Evolutionary conservation across 2,113 vertebrate species (phyloP).

Genomic region (Plecturocebus donacophilus): DNA sequence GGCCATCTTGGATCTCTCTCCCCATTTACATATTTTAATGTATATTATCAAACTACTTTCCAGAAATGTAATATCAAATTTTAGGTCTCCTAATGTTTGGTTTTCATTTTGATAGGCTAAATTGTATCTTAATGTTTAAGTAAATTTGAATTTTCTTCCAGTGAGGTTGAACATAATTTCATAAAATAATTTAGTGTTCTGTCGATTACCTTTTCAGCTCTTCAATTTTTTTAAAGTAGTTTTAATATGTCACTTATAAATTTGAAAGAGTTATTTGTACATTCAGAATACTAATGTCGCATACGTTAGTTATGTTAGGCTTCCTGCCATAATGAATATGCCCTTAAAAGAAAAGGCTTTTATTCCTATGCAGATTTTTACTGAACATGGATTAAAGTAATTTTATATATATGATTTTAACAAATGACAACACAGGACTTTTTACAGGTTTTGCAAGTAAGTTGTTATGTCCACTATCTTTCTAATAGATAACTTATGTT

Average conservation of each 20-base stretch:
- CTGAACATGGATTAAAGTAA: not conserved
- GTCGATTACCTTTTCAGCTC: not conserved
- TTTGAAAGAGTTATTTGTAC: not conserved
- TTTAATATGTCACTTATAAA: not conserved
- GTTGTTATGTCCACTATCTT: not conserved
- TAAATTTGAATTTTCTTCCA: not conserved
- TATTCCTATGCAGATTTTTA: not conserved
- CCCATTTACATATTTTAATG: not conserved
- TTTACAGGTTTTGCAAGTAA: not conserved
- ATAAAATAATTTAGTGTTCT: conserved; percentile 9
- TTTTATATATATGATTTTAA: conserved; percentile 11
- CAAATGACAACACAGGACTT: not conserved
- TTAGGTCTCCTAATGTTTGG: not conserved
- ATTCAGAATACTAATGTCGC: not conserved
- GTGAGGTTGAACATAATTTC: not conserved
- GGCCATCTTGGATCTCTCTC: too few species aligned
- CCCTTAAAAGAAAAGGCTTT: not conserved
- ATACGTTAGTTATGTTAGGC: not conserved
- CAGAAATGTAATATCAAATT: not conserved
- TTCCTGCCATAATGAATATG: not conserved
- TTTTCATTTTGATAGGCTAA: not conserved
- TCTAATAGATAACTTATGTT: not conserved
- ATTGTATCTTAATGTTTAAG: not conserved
- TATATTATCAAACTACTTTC: not conserved
- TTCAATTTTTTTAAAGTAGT: not conserved